phyloP scores from a whole-genome alignment of 2,797 vertebrate species.

The Smutsia temminckii region DNA sequence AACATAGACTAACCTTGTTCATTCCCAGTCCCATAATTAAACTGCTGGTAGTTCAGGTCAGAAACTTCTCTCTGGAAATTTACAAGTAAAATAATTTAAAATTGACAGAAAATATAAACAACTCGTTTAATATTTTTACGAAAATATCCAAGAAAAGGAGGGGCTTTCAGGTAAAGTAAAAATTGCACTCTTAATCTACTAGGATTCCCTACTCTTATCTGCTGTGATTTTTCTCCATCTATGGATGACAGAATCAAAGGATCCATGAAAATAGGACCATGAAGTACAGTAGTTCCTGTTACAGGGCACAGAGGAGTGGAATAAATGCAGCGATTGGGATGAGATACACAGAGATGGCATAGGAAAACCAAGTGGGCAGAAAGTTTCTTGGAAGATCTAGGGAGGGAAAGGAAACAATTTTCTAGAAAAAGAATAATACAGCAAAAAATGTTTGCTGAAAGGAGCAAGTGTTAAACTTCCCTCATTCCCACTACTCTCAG shows the following conservation, averaged over 20 bases:
- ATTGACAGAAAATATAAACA: conserved; percentile 38
- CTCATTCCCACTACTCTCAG: not conserved
- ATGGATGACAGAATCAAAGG: conserved; percentile 21
- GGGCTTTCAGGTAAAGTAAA: conserved; percentile 28
- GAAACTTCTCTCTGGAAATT: conserved; percentile 55
- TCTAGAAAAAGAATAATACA: not conserved
- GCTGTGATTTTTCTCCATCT: conserved; percentile 34
- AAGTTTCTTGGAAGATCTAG: conserved; percentile 33
- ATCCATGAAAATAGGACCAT: conserved; percentile 48
- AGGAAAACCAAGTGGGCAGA: conserved; percentile 25
- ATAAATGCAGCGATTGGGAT: not conserved
- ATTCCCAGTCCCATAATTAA: conserved; percentile 57
- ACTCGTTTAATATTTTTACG: conserved; percentile 19
- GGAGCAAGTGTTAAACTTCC: not conserved
- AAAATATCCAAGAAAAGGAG: conserved; percentile 49
- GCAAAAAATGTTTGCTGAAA: not conserved
- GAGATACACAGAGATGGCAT: not conserved
- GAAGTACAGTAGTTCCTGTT: conserved; percentile 1
- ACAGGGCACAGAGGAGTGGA: not conserved
- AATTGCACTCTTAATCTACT: not conserved
- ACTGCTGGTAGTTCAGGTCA: conserved; percentile 58
- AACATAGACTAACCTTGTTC: conserved; percentile 51
- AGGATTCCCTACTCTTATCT: conserved; percentile 27
- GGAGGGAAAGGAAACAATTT: not conserved
- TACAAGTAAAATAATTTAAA: conserved; percentile 62